Conservation (phyloP, 2,797 vertebrate species). For the Sparus aurata region DNA sequence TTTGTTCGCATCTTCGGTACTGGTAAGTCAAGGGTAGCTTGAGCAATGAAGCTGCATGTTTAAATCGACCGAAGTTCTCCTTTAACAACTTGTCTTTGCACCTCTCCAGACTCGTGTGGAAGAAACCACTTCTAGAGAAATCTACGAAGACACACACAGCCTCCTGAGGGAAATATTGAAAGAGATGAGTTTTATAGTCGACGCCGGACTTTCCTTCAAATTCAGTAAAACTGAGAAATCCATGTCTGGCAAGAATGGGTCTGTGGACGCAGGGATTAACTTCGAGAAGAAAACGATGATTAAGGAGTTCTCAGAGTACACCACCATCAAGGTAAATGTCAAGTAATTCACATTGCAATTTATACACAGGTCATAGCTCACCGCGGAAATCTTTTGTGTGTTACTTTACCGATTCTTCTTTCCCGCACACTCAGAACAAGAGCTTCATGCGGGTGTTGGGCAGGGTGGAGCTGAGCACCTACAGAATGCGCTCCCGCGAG, state of each 20-base stretch:
- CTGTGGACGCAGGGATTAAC: rapidly evolving
- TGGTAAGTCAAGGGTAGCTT: too few species aligned
- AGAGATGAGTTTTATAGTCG: slow-evolving; percentile 53
- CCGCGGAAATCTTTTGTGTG: too few species aligned
- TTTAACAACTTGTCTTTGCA: not conserved
- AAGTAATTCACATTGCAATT: not conserved
- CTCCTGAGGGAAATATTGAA: slow-evolving; percentile 80
- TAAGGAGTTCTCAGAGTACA: slow-evolving; percentile 52
- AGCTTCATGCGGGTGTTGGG: slow-evolving; percentile 88
- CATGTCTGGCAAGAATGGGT: slow-evolving; percentile 3
- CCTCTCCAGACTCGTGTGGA: slow-evolving; percentile 86
- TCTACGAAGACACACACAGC: slow-evolving; percentile 81
- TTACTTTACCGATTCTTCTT: not conserved
- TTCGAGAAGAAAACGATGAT: slow-evolving; percentile 56
- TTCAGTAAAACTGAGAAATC: slow-evolving; percentile 71
- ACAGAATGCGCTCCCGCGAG: slow-evolving; percentile 85
- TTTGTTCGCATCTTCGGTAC: too few species aligned
- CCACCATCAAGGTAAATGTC: slow-evolving; percentile 80
- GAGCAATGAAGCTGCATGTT: too few species aligned
- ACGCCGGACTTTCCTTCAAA: slow-evolving; percentile 83
- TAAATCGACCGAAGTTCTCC: too few species aligned
- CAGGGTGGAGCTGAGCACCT: slow-evolving; percentile 88
- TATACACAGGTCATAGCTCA: not conserved
- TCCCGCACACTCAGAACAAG: slow-evolving; percentile 82
- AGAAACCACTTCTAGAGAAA: slow-evolving; percentile 85